Evolutionary conservation across 2,113 vertebrate genomes (phyloP).

Genomic region (Lepus americanus): DNA sequence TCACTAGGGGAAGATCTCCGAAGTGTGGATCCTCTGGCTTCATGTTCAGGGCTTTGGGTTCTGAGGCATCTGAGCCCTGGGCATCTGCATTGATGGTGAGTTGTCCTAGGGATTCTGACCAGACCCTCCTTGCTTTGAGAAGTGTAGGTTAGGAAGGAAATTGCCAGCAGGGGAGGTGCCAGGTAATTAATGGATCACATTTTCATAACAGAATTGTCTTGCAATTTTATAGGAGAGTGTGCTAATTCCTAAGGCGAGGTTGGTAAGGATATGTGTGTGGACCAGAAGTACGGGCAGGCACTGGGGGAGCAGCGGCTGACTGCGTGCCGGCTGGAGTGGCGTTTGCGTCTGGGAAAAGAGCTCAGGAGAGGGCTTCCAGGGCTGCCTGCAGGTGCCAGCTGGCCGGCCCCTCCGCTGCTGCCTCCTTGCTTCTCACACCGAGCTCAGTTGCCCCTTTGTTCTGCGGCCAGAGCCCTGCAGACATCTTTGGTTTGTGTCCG

Average conservation of each 20-base stretch:
- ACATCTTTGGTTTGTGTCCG: background rate
- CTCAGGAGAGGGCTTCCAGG: background rate
- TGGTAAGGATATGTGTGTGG: background rate
- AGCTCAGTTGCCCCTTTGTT: background rate
- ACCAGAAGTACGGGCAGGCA: background rate
- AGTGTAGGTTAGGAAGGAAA: background rate
- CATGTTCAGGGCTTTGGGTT: background rate
- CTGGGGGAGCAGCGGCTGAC: background rate
- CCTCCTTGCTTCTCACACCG: background rate
- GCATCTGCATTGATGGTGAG: background rate
- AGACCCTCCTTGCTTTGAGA: conserved; percentile 20
- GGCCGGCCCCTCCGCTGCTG: too few species aligned
- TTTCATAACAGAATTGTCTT: background rate
- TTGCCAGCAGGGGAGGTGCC: background rate
- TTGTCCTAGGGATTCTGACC: background rate
- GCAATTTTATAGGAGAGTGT: background rate
- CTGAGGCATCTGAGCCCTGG: background rate
- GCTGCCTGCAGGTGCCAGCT: background rate
- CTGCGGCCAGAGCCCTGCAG: background rate
- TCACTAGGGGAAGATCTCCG: background rate
- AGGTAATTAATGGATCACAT: background rate
- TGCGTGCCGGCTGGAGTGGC: background rate
- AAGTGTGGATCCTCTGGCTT: background rate
- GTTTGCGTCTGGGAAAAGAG: background rate
- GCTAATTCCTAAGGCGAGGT: background rate